Evolutionary conservation across 1,140 invertebrate species (phyloP).

Genomic region (Lordiphosa collinella): DNA sequence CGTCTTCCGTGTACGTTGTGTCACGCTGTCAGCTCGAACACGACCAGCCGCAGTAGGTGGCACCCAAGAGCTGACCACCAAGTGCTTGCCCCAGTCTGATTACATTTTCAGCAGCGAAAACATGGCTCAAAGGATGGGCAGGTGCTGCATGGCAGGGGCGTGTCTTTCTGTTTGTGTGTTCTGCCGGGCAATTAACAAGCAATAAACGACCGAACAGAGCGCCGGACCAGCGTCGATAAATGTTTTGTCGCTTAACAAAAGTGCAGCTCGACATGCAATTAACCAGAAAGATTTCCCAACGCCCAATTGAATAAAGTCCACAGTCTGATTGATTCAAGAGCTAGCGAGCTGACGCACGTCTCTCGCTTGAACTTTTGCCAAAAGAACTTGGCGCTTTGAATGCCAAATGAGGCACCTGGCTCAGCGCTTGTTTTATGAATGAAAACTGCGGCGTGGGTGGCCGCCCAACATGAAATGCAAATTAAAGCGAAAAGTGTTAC

Average conservation of each 20-base stretch:
- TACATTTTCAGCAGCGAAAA: constrained; percentile 40
- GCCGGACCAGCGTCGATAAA: constrained; percentile 38
- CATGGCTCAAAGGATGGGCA: constrained; percentile 27
- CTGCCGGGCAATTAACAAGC: constrained; percentile 72
- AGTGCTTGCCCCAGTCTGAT: constrained; percentile 40
- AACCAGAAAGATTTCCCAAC: constrained; percentile 52
- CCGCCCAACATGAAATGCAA: constrained; percentile 63
- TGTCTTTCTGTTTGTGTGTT: constrained; percentile 55
- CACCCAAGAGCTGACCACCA: constrained; percentile 31
- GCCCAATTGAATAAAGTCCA: constrained; percentile 57
- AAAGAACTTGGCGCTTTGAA: constrained; percentile 58
- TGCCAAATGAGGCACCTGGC: constrained; percentile 52
- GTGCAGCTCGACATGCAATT: constrained; percentile 46
- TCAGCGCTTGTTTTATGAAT: constrained; percentile 51
- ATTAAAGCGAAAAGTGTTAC: constrained; percentile 55
- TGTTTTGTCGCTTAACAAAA: constrained; percentile 50
- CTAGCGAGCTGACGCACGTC: constrained; percentile 28
- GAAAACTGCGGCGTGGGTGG: constrained; percentile 60
- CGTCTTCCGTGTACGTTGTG: constrained; percentile 4
- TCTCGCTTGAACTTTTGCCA: constrained; percentile 63
- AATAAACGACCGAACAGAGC: constrained; percentile 49
- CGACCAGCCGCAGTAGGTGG: too few species aligned
- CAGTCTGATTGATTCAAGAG: constrained; percentile 38
- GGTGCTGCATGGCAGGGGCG: constrained; percentile 56
- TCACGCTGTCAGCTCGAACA: constrained; percentile 17